Evolutionary conservation across 2,797 vertebrate species (phyloP), one percentile per base, ranked within the genome.

Genomic region (Pseudotriccus pelzelni): DNA sequence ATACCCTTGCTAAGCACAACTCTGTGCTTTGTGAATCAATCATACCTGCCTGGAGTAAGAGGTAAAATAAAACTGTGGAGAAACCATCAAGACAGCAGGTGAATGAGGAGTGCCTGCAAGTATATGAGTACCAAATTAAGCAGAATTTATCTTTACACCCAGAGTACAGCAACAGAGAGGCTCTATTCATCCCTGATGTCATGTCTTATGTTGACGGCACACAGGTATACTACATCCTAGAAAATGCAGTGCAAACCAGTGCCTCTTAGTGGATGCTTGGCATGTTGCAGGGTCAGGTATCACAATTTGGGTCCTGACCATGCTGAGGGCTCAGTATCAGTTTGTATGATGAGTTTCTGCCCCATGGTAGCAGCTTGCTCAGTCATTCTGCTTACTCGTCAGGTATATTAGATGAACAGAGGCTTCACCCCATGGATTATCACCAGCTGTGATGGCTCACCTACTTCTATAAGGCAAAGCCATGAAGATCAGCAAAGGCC

Each of bases 1-100:
- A 53, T 55, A 84, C 91, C 28, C 70, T 95, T 89, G 78, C 62
- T 86, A 90, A 95, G n/a, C 36, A 49, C 46, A 78, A 11, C 17
- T 78, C 25, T 62, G 25, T 56, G 50, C 39, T 78, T 90, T 81
- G 64, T 90, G 62, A 92, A 76, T 73, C 76, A 95, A 56, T 75
- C 60, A 30, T 46, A 52, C 17, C 18, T 62, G 50, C 59, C 84
- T 80, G 37, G 37, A 88, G 74, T n/a, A 85, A 87, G 43, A 83
- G 4, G 34, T 37, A 85, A 87, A 83, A 81, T 56, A 83, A 89
- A 43, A 36, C 16, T 59, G 27, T 36, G 52, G 36, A 80, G 59
- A 87, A 77, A 43, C 39, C 63, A 62, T 16, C 7, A 21, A 82
- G 32, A 80, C 12, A 79, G 14, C 32, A 73, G 15, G 19, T n/a